phyloP scores from a whole-genome alignment of 2,113 vertebrate species.

The Anarhynchus alexandrinus region DNA sequence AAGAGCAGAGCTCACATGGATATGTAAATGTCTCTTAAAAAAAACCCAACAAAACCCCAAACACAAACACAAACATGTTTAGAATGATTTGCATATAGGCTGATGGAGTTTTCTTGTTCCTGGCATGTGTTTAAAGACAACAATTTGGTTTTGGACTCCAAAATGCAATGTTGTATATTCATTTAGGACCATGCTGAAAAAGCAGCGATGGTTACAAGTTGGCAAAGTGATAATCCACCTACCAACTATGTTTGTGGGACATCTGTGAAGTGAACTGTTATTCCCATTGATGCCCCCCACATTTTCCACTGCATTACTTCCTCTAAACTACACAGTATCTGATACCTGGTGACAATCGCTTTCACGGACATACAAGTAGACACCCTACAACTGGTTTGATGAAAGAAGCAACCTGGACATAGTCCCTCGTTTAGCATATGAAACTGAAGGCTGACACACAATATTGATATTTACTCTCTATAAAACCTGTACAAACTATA shows the following conservation, averaged over 20 bases:
- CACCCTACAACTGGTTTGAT: not conserved
- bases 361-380: not conserved
- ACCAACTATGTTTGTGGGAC: not conserved
- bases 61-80: not conserved
- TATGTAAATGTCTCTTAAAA: not conserved
- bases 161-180: not conserved
- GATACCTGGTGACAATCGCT: not conserved
- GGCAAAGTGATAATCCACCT: not conserved
- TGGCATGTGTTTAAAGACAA: not conserved
- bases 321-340: not conserved
- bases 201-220: not conserved
- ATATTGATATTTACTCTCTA: not conserved
- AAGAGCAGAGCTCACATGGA: not conserved
- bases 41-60: not conserved
- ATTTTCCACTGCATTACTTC: not conserved
- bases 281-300: not conserved
- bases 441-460: not conserved
- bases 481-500: not conserved
- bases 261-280: not conserved
- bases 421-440: not conserved
- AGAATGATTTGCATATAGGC: not conserved
- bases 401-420: not conserved
- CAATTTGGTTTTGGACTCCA: not conserved
- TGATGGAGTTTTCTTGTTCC: not conserved
- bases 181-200: not conserved